Conservation (phyloP, 2,797 vertebrate species). For the Rhinichthys osculus region DNA sequence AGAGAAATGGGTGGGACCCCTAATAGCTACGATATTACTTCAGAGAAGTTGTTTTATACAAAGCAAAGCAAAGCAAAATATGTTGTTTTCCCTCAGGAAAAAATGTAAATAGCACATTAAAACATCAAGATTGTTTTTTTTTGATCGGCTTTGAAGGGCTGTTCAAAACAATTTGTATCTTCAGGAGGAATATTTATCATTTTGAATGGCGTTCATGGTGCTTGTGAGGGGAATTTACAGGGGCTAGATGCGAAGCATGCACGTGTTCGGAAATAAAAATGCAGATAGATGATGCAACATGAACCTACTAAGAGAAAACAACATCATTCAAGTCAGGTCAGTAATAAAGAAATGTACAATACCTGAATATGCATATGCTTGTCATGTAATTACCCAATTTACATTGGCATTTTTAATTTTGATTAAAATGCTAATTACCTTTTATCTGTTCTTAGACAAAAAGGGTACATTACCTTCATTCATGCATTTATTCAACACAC, state of each 20-base stretch:
- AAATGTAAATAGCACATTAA: not conserved
- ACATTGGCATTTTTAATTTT: slow-evolving; percentile 4
- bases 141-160: not conserved
- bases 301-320: slow-evolving; percentile 57
- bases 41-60: not conserved
- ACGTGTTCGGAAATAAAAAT: slow-evolving; percentile 44
- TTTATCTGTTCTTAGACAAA: slow-evolving; percentile 43
- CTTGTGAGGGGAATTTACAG: slow-evolving; percentile 8
- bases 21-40: slow-evolving; percentile 2
- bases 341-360: slow-evolving; percentile 58
- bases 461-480: slow-evolving; percentile 58
- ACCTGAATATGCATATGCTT: slow-evolving; percentile 54
- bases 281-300: slow-evolving; percentile 53
- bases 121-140: not conserved
- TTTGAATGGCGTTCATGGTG: slow-evolving; percentile 23
- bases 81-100: not conserved
- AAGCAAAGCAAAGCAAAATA: not conserved
- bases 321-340: slow-evolving; percentile 52
- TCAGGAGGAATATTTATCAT: not conserved
- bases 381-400: slow-evolving; percentile 51
- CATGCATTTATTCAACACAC: slow-evolving; percentile 55
- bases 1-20: slow-evolving; percentile 30
- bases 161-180: slow-evolving; percentile 7
- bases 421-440: slow-evolving; percentile 1
- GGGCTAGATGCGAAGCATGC: slow-evolving; percentile 55